phyloP scores from a whole-genome alignment of 1,140 invertebrate genomes.

The Wiebesia pumilae region DNA sequence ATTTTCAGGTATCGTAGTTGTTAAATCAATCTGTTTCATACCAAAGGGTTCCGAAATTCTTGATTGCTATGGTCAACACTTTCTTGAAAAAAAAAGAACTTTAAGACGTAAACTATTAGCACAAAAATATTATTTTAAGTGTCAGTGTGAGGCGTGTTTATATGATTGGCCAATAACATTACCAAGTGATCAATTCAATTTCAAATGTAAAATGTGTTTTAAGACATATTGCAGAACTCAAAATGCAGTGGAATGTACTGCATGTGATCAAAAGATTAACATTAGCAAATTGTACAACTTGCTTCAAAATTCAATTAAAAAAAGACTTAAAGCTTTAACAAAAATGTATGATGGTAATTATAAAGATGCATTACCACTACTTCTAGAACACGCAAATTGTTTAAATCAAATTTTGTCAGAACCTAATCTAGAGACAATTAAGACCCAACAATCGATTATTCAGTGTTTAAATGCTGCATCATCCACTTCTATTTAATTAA shows the following conservation, averaged over 20 bases:
- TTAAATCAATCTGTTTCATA: slow-evolving; percentile 74
- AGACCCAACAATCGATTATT: slow-evolving; percentile 72
- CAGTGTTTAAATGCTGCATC: slow-evolving; percentile 70
- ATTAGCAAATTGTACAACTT: slow-evolving; percentile 57
- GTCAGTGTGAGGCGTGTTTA: slow-evolving; percentile 76
- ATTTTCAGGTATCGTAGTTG: slow-evolving; percentile 72
- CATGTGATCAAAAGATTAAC: slow-evolving; percentile 60
- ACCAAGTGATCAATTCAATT: slow-evolving; percentile 54
- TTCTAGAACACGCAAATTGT: slow-evolving; percentile 65
- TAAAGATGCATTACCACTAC: slow-evolving; percentile 62
- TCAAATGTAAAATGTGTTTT: slow-evolving; percentile 59
- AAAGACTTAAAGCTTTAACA: slow-evolving; percentile 61
- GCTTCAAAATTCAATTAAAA: slow-evolving; percentile 63
- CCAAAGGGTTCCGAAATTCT: slow-evolving; percentile 76
- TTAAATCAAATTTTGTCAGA: slow-evolving; percentile 63
- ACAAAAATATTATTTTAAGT: slow-evolving; percentile 78
- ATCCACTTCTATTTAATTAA: slow-evolving; percentile 51
- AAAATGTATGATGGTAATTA: slow-evolving; percentile 69
- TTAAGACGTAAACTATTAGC: slow-evolving; percentile 71
- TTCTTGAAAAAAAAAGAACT: slow-evolving; percentile 68
- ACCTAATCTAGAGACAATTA: slow-evolving; percentile 68
- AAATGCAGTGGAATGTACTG: slow-evolving; percentile 51
- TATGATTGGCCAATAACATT: slow-evolving; percentile 73
- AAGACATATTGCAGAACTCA: slow-evolving; percentile 27
- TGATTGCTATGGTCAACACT: slow-evolving; percentile 80